Evolutionary conservation across 2,888 invertebrate genomes (phyloP).

Genomic region (Leptothorax acervorum): DNA sequence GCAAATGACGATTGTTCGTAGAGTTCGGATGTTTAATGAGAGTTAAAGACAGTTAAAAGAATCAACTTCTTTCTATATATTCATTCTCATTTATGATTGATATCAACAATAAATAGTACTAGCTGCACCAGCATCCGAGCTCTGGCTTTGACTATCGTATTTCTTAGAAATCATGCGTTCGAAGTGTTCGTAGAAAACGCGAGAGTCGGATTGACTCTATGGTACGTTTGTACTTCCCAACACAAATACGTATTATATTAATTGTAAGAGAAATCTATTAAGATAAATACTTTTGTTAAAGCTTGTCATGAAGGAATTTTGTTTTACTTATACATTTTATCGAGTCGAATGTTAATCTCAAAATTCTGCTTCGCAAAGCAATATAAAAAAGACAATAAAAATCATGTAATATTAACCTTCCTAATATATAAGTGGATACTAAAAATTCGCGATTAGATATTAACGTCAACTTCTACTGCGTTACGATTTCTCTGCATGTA

Average conservation of each 20-base stretch:
- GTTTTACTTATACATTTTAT: conserved; percentile 14
- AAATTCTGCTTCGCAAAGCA: conserved; percentile 4
- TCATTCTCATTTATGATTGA: not conserved
- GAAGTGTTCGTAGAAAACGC: not conserved
- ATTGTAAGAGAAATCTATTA: conserved; percentile 58
- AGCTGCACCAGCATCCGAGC: conserved; percentile 7
- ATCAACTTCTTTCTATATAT: not conserved
- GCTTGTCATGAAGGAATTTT: conserved; percentile 15
- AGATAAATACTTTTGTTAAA: conserved; percentile 48
- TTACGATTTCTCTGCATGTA: not conserved
- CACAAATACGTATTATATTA: conserved; percentile 65
- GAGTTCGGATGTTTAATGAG: conserved; percentile 19
- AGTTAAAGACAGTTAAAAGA: not conserved
- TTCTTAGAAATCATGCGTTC: conserved; percentile 7
- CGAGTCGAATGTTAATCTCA: conserved; percentile 13
- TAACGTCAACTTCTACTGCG: not conserved
- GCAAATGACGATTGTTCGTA: not conserved
- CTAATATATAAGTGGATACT: not conserved
- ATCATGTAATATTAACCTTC: conserved; percentile 5
- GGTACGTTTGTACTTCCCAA: conserved; percentile 57
- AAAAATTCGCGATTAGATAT: not conserved
- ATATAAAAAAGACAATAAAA: conserved; percentile 7
- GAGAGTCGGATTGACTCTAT: conserved; percentile 39
- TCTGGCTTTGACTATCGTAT: not conserved
- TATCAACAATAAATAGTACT: not conserved